Evolutionary conservation across 2,888 invertebrate species (phyloP).

Genomic region (Limnephilus auricula): DNA sequence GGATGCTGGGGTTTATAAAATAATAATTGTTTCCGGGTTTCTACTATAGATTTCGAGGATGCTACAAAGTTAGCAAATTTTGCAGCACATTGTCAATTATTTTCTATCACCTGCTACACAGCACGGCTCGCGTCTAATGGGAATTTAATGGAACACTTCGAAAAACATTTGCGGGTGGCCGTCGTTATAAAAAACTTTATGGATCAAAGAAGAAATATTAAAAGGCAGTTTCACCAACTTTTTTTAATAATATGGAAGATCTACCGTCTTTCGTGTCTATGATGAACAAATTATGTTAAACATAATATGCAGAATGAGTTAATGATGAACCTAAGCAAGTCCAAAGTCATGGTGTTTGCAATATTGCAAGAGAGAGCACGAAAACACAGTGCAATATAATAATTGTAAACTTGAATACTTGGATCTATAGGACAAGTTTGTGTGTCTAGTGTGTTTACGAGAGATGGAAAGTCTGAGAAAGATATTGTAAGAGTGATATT

Average conservation of each 20-base stretch:
- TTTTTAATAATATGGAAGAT: neutral
- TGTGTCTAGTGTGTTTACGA: too few relatives aligned
- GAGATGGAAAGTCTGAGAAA: too few relatives aligned
- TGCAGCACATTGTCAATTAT: conserved; percentile 46
- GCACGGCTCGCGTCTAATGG: conserved; percentile 43
- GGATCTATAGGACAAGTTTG: too few relatives aligned
- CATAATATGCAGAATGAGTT: too few relatives aligned
- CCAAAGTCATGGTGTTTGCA: too few relatives aligned
- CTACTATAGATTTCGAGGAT: conserved; percentile 10
- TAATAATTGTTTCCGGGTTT: conserved; percentile 16
- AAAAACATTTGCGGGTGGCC: conserved; percentile 46
- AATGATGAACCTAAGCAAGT: too few relatives aligned
- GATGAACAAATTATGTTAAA: neutral
- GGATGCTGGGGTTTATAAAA: neutral
- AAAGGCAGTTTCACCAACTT: conserved; percentile 33
- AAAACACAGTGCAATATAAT: too few relatives aligned
- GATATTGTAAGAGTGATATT: too few relatives aligned
- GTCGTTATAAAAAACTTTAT: conserved; percentile 33
- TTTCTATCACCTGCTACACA: conserved; percentile 49
- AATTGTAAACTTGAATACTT: too few relatives aligned
- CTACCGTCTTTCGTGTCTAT: neutral
- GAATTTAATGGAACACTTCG: conserved; percentile 53
- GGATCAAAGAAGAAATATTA: conserved; percentile 41
- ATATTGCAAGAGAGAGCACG: too few relatives aligned
- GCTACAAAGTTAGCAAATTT: conserved; percentile 41